phyloP scores from a whole-genome alignment of 2,797 vertebrate species.

The Enteromius afrohamiltoni region DNA sequence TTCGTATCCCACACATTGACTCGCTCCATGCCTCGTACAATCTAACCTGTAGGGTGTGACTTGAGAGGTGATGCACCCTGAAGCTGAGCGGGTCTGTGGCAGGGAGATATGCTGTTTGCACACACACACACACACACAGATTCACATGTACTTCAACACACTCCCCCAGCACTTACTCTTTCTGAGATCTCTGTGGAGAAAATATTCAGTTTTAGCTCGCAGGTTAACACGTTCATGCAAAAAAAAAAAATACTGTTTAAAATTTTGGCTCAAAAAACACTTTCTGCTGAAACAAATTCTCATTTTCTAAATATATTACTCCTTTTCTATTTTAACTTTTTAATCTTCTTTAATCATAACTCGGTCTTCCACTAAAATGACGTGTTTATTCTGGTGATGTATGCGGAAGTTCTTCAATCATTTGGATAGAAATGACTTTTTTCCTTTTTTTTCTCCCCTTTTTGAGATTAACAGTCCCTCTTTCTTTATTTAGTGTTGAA shows the following conservation, averaged over 20 bases:
- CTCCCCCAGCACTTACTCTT: slow-evolving; percentile 3
- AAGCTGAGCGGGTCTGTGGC: slow-evolving; percentile 60
- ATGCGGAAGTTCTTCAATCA: background rate
- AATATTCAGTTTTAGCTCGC: slow-evolving; percentile 19
- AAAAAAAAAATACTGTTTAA: background rate
- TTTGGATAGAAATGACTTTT: background rate
- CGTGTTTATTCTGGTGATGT: background rate
- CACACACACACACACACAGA: background rate
- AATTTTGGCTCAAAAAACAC: no score
- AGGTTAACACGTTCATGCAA: background rate
- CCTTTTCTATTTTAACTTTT: no score
- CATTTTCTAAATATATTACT: background rate
- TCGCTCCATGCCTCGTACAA: slow-evolving; percentile 22
- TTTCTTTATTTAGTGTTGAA: background rate
- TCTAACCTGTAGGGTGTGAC: slow-evolving; percentile 41
- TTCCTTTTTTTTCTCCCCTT: background rate
- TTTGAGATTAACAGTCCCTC: background rate
- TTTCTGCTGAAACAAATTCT: no score
- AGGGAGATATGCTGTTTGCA: slow-evolving; percentile 60
- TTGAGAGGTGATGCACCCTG: slow-evolving; percentile 65
- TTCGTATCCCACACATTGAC: slow-evolving; percentile 20
- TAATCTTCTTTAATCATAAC: background rate
- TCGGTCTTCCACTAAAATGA: background rate
- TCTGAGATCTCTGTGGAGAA: background rate
- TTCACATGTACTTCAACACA: background rate